A percentile compares a stretch with the other conserved stretches of the same genome.
Evolutionary conservation across 2,888 invertebrate genomes (phyloP).

Genomic region (Cepaea hortensis): DNA sequence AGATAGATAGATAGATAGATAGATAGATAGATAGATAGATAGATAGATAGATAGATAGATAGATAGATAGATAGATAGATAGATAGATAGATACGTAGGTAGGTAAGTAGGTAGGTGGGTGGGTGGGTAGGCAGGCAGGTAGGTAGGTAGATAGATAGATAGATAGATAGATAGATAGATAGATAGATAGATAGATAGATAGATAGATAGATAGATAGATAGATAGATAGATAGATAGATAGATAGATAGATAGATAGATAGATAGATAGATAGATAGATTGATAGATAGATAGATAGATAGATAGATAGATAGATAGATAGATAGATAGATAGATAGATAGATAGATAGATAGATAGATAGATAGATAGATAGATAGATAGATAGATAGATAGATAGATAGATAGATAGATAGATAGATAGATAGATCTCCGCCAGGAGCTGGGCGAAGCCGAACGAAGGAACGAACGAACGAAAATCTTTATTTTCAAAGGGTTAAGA

Average conservation of each 20-base stretch:
- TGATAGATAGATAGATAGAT: neutral
- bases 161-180: too few relatives aligned
- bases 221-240: neutral
- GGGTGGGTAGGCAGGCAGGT: neutral
- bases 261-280: neutral
- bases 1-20: neutral
- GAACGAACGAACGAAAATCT: too few relatives aligned
- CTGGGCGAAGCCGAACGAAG: too few relatives aligned
- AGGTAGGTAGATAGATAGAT: neutral
- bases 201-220: neutral
- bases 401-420: neutral
- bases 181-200: neutral
- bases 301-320: neutral
- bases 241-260: neutral
- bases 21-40: neutral
- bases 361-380: constrained; percentile 1
- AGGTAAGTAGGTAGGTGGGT: neutral
- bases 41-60: neutral
- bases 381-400: constrained; percentile 1
- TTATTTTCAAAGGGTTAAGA: too few relatives aligned
- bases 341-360: constrained; percentile 1
- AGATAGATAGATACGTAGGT: neutral
- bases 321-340: neutral
- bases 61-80: neutral
- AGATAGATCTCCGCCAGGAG: too few relatives aligned